A percentile compares a stretch with the other conserved stretches of the same genome.
phyloP scores from a whole-genome alignment of 2,113 vertebrate species.

The Oreotrochilus melanogaster region DNA sequence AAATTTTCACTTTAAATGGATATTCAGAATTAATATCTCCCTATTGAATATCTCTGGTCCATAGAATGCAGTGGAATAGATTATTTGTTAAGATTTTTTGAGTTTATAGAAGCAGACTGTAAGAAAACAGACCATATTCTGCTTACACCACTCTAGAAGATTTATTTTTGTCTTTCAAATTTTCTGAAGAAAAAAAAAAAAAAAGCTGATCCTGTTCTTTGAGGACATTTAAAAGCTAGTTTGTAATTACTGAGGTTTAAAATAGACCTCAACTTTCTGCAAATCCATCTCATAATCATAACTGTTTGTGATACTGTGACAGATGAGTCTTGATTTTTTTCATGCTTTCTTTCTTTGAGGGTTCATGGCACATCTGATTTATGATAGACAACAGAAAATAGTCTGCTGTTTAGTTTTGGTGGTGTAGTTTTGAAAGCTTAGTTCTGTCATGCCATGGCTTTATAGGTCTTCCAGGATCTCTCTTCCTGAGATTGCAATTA shows the following conservation, averaged over 20 bases:
- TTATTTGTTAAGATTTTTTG: not conserved
- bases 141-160: not conserved
- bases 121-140: not conserved
- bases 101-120: not conserved
- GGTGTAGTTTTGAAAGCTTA: not conserved
- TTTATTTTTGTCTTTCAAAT: not conserved
- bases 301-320: not conserved
- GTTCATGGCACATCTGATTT: not conserved
- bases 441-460: not conserved
- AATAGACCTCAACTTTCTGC: conserved; percentile 12
- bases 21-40: not conserved
- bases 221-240: not conserved
- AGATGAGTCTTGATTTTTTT: not conserved
- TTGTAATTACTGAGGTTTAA: conserved; percentile 27
- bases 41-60: not conserved
- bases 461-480: not conserved
- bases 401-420: not conserved
- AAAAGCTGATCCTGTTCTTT: not conserved
- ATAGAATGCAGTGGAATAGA: not conserved
- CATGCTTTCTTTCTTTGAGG: not conserved
- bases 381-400: not conserved
- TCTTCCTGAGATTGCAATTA: not conserved
- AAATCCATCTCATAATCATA: not conserved
- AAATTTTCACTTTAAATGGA: not conserved
- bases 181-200: not conserved